Conservation (phyloP, 1,140 invertebrate species). For the Drosophila nigromelanica region DNA sequence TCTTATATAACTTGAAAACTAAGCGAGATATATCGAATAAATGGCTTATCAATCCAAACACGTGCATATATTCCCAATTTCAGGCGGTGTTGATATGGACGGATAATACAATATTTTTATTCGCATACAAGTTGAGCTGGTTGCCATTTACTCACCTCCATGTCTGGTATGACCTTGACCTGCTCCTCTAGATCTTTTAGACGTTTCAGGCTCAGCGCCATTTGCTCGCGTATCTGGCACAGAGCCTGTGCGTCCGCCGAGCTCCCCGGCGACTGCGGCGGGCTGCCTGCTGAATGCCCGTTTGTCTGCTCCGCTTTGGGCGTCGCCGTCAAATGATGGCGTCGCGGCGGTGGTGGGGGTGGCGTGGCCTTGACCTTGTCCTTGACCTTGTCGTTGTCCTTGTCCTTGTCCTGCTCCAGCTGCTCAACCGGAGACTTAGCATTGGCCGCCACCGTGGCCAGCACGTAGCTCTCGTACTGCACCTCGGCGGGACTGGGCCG, state of each 20-base stretch:
- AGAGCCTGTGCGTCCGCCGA: constrained; percentile 72
- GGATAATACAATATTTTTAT: no score
- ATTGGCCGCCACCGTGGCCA: constrained; percentile 79
- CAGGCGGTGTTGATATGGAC: no score
- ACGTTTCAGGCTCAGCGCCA: constrained; percentile 90
- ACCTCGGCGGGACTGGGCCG: constrained; percentile 74
- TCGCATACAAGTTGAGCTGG: no score
- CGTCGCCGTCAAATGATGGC: constrained; percentile 55
- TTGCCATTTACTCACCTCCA: constrained; percentile 87
- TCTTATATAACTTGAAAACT: no score
- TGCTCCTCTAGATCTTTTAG: constrained; percentile 93
- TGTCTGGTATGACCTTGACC: constrained; percentile 92
- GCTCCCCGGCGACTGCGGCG: constrained; percentile 55
- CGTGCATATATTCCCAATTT: no score
- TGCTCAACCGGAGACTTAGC: constrained; percentile 81
- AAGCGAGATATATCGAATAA: no score
- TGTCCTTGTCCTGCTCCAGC: constrained; percentile 34
- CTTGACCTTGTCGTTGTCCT: no score
- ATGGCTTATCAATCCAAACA: no score
- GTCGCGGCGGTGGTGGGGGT: constrained; percentile 71
- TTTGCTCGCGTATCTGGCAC: constrained; percentile 84
- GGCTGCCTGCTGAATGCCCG: constrained; percentile 34
- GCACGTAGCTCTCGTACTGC: constrained; percentile 81
- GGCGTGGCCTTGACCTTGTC: constrained; percentile 4
- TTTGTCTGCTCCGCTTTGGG: constrained; percentile 43